A percentile compares a stretch with the other conserved stretches of the same genome.
These are phyloP conservation scores for Deilephila elpenor DNA, from an alignment of 2,888 invertebrate genomes.

Conservation along the genomic window DNA sequence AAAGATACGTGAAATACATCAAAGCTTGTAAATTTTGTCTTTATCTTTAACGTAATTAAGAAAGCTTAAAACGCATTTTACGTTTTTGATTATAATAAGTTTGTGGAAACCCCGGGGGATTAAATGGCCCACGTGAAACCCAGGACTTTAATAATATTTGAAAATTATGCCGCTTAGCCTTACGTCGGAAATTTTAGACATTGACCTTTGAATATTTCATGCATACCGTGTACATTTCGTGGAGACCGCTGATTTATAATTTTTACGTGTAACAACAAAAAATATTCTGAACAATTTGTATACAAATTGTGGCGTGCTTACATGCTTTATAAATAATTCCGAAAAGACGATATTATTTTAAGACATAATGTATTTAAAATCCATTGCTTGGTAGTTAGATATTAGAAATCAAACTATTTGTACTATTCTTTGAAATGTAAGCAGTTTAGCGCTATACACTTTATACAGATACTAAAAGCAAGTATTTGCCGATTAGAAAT, in stretches of 20 bases:
- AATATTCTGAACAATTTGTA: neutral
- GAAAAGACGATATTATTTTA: too few species aligned
- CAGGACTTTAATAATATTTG: neutral
- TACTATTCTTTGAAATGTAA: too few species aligned
- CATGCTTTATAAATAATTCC: neutral
- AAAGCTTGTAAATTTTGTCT: neutral
- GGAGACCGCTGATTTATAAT: neutral
- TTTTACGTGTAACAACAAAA: neutral
- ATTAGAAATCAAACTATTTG: too few species aligned
- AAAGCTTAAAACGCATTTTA: neutral
- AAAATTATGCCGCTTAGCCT: conserved; percentile 8
- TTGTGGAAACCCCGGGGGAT: neutral
- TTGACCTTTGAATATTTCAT: conserved; percentile 11
- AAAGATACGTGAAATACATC: neutral
- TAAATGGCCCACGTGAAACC: conserved; percentile 2
- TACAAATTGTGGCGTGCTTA: neutral
- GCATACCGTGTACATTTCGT: conserved; percentile 3
- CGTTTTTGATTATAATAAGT: neutral
- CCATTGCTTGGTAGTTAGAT: too few species aligned
- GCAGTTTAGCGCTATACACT: too few species aligned
- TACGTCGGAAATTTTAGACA: conserved; percentile 9
- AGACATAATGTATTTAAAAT: too few species aligned
- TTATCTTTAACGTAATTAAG: neutral
- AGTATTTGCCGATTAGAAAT: too few species aligned
- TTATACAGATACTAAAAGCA: too few species aligned